Conservation (phyloP, 2,888 invertebrate species). For the Drosophila recens region DNA sequence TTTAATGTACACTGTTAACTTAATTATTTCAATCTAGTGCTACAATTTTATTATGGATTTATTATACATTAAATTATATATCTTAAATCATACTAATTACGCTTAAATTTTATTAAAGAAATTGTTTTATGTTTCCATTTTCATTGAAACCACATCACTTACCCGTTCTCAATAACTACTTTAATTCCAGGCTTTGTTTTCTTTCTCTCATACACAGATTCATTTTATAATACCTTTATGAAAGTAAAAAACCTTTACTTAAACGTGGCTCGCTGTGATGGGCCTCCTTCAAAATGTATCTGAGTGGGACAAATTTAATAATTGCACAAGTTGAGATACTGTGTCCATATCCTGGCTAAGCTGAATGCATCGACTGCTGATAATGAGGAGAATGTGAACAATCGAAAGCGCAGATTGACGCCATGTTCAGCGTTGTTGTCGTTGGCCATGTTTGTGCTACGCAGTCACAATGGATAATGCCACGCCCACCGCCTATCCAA, state of each 20-base stretch:
- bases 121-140: background rate
- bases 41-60: too few species aligned
- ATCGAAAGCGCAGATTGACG: constrained; percentile 35
- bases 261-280: background rate
- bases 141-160: background rate
- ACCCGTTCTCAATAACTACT: too few species aligned
- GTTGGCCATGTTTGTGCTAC: constrained; percentile 37
- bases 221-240: background rate
- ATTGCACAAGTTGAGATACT: constrained; percentile 3
- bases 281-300: background rate
- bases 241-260: background rate
- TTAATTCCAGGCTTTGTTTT: background rate
- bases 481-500: constrained; percentile 7
- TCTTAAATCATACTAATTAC: background rate
- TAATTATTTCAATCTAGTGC: too few species aligned
- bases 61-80: background rate
- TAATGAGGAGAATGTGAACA: constrained; percentile 12
- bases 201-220: background rate
- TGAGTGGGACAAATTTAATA: constrained; percentile 9
- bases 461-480: constrained; percentile 22
- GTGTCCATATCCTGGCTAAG: constrained; percentile 3
- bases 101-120: background rate
- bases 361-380: constrained; percentile 4
- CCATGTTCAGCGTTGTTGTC: constrained; percentile 41
- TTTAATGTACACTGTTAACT: too few species aligned